Evolutionary conservation across 64 coral and sea anemone genomes (phyloP), one percentile per base, ranked within the genome.

Genomic region (Cladopsammia gracilis): DNA sequence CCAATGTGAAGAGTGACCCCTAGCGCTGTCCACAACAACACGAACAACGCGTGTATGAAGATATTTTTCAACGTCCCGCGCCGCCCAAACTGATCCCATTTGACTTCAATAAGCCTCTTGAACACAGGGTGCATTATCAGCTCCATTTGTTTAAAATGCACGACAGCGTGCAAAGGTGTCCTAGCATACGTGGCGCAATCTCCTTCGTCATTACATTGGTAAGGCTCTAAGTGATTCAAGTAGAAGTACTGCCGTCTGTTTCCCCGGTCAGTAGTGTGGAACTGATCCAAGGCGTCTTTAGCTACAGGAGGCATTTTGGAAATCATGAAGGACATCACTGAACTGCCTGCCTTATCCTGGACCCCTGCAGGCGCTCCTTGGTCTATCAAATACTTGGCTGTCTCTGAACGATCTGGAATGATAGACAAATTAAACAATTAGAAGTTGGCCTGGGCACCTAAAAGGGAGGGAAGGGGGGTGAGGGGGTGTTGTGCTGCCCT

Each of bases 281-380:
- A 99, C 85, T 99, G 98, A 57, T 96, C 94, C 77, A 99, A 88
- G 2, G 94, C 98, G 59, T 99, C 94, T 60, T 96, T 99, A 7
- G 98, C 98, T 5, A 99, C 98, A 19, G 98, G 98, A 14, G 98
- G 94, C 98, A 99, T 99, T 68, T 99, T 99, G 56, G 98, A 92
- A 47, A 99, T 96, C 98, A 99, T 99, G 3, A 99, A 83, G 11
- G 98, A 88, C 94, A 99, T 91, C 4, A 89, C 94, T 92, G 86
- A 91, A 62, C 75, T 93, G 5, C 98, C 98, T 9, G 62, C 65
- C 54, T 74, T 61, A 76, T 99, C 98, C 15, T 93, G 94, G 16
- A 96, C 94, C 48, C 98, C 98, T 7, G 94, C 94, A 48, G 91
- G 66, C 10, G 71, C 85, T 5, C 88, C 86, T 77, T 94, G 75